These are phyloP conservation scores for Genyomyrus donnyi DNA, from an alignment of 2,113 vertebrate species.

Conservation along the genomic window DNA sequence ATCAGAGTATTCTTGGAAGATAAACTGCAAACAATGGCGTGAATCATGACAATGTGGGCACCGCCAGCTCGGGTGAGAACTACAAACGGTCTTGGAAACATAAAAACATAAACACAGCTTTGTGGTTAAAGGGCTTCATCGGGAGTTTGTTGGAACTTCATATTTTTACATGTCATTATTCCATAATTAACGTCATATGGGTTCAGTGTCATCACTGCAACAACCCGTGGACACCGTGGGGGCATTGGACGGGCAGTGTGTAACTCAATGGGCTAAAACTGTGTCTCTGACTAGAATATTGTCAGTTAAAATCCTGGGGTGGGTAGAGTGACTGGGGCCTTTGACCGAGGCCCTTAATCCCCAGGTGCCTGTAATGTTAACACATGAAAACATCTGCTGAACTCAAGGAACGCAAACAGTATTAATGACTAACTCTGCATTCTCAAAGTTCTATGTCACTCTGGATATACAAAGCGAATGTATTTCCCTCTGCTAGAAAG, in stretches of 20 bases:
- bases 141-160: not conserved
- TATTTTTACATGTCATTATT: not conserved
- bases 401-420: not conserved
- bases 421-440: not conserved
- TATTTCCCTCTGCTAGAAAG: not conserved
- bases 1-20: not conserved
- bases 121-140: not conserved
- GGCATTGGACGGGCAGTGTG: not conserved
- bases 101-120: conserved; percentile 1
- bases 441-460: not conserved
- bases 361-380: not conserved
- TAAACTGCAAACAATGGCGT: not conserved
- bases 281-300: not conserved
- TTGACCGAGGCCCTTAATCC: not conserved
- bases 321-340: not conserved
- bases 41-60: conserved; percentile 14
- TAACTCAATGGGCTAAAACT: not conserved
- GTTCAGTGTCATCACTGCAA: not conserved
- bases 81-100: not conserved
- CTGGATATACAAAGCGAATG: not conserved
- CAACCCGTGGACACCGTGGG: not conserved
- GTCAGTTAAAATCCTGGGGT: not conserved
- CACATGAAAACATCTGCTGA: not conserved
- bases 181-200: not conserved
- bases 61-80: not conserved